Percentiles rank a stretch among this genome's conserved stretches.
These are phyloP conservation scores for Decapterus maruadsi DNA, from an alignment of 2,797 vertebrate genomes.

Conservation along the genomic window DNA sequence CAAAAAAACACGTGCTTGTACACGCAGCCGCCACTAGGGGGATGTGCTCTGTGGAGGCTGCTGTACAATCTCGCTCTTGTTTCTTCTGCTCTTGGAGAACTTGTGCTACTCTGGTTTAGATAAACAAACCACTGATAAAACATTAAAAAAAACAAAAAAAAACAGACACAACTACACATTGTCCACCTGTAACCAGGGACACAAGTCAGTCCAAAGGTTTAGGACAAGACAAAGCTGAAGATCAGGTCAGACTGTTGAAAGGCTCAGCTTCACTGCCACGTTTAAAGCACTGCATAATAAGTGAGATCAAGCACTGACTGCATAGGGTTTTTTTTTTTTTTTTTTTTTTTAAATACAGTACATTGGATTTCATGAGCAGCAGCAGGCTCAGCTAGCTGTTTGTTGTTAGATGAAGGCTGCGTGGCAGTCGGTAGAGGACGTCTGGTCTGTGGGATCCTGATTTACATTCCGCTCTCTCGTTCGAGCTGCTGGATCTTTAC, in stretches of 20 bases:
- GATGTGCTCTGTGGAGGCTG: constrained; percentile 24
- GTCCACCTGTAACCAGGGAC: constrained; percentile 20
- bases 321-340: constrained; percentile 49
- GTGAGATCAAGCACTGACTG: constrained; percentile 61
- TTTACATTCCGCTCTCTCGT: constrained; percentile 53
- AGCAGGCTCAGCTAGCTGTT: constrained; percentile 41
- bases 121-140: constrained; percentile 31
- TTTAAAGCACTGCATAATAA: constrained; percentile 62
- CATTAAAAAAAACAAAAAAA: too few species aligned
- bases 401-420: constrained; percentile 52
- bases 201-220: constrained; percentile 9
- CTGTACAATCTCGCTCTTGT: constrained; percentile 12
- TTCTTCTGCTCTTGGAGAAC: constrained; percentile 35
- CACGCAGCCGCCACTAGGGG: constrained; percentile 55
- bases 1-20: neutral
- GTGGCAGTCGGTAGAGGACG: constrained; percentile 48
- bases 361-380: constrained; percentile 59
- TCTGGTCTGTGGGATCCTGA: constrained; percentile 38
- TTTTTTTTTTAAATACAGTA: constrained; percentile 63
- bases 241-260: constrained; percentile 24
- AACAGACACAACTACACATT: constrained; percentile 17
- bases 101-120: constrained; percentile 43
- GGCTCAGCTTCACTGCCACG: constrained; percentile 56
- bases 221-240: constrained; percentile 26
- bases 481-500: constrained; percentile 62